These are phyloP conservation scores for Rhea pennata DNA, from an alignment of 2,113 vertebrate species.

Conservation along the genomic window DNA sequence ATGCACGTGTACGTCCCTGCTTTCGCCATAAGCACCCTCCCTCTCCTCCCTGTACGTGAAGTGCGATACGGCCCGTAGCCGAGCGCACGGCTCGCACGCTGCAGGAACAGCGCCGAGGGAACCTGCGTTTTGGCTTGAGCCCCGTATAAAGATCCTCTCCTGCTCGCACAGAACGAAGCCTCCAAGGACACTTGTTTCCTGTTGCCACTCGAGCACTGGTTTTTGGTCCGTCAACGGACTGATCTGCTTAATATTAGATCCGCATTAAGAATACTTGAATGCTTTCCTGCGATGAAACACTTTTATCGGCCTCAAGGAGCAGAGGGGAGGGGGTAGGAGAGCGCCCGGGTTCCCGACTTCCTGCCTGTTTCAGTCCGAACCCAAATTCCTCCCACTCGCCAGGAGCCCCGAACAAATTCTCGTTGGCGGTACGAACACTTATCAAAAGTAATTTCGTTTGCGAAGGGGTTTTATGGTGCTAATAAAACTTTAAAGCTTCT, in stretches of 20 bases:
- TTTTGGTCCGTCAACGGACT: not conserved
- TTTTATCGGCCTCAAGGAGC: slow-evolving; percentile 11
- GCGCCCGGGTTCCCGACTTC: slow-evolving; percentile 36
- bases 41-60: not conserved
- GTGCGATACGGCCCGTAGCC: not conserved
- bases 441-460: slow-evolving; percentile 78
- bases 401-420: slow-evolving; percentile 77
- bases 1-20: not conserved
- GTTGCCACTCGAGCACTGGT: not conserved
- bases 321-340: not conserved
- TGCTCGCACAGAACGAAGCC: not conserved
- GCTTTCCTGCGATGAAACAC: slow-evolving; percentile 26
- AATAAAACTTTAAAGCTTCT: slow-evolving; percentile 81
- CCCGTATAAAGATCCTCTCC: not conserved
- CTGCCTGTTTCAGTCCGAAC: slow-evolving; percentile 63
- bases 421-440: slow-evolving; percentile 74
- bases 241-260: slow-evolving; percentile 22
- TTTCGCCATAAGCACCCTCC: not conserved
- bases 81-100: not conserved
- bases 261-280: not conserved
- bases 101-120: not conserved
- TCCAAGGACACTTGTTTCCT: not conserved
- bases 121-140: not conserved
- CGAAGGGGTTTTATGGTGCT: slow-evolving; percentile 76
- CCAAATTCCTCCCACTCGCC: slow-evolving; percentile 66